phyloP scores from a whole-genome alignment of 92 coral and sea anemone species.

The Zoanthus gigantus region DNA sequence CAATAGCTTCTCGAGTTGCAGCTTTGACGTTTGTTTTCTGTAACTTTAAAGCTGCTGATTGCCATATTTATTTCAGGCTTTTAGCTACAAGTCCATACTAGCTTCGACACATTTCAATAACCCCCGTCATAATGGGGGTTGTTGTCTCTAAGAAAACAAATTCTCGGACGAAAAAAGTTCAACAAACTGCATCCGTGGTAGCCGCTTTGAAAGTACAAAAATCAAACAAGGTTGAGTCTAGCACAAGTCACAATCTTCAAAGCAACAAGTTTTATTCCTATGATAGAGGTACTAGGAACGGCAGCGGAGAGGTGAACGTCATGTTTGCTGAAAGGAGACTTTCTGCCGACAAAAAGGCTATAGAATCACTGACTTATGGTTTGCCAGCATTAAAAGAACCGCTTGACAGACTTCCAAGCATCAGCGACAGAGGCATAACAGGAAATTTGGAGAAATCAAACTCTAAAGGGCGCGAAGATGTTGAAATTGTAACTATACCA shows the following conservation, averaged over 20 bases:
- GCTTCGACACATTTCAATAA: neutral
- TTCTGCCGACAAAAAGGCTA: constrained; percentile 43
- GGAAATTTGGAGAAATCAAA: constrained; percentile 71
- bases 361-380: constrained; percentile 77
- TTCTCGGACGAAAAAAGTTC: constrained; percentile 90
- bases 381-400: constrained; percentile 71
- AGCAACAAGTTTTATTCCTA: neutral
- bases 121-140: constrained; percentile 73
- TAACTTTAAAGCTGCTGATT: neutral
- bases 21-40: neutral
- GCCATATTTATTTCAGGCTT: neutral
- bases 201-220: constrained; percentile 72
- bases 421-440: constrained; percentile 69
- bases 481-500: constrained; percentile 67
- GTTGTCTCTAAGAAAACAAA: constrained; percentile 82
- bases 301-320: neutral
- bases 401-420: constrained; percentile 34
- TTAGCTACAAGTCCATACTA: neutral
- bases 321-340: constrained; percentile 15
- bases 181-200: constrained; percentile 93
- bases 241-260: constrained; percentile 29
- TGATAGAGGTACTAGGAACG: neutral
- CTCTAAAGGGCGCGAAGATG: neutral
- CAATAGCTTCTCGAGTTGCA: neutral
- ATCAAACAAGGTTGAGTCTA: constrained; percentile 3